Evolutionary conservation across 2,888 invertebrate genomes (phyloP), one percentile per base, ranked within the genome.

Genomic region (Ectemnius continuus): DNA sequence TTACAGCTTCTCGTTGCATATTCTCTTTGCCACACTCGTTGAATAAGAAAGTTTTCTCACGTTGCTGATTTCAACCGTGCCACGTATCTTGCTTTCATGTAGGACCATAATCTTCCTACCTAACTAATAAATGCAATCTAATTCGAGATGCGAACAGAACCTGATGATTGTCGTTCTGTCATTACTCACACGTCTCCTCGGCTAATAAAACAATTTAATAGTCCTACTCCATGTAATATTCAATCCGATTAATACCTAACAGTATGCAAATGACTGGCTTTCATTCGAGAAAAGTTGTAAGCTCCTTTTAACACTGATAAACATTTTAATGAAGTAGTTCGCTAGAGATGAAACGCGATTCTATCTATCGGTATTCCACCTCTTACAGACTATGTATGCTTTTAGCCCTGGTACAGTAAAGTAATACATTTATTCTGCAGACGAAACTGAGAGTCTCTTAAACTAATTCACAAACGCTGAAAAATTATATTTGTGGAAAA

Each of bases 21-120:
- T 36, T 36, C 36, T 36, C 11, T 36, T 36, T 36, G 8, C 36
- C 36, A 6, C 8, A 36, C 36, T 11, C 47, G 67, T 59, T 59
- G 14, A 61, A 61, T 63, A 75, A 13, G n/a, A 47, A 68, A 59
- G 72, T 70, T 61, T 61, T 68, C 56, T 68, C 69, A 61, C 66
- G 48, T 59, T 75, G 67, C 64, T 76, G 67, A 76, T 73, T 73
- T 75, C 72, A 79, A 77, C 73, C 56, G 65, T 61, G 67, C 68
- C 61, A 68, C 63, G 73, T 36, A 61, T 59, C 76, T 73, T 60
- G 76, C 77, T 81, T 78, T 65, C 70, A 64, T 62, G 67, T 69
- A 63, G 61, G 52, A 73, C 71, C 75, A 57, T 79, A 80, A 76
- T 60, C 61, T 66, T 56, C 65, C 58, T 26, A 61, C 73, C 70